Evolutionary conservation across 2,113 vertebrate species (phyloP), one percentile per base, ranked within the genome.

Genomic region (Rallus limicola): DNA sequence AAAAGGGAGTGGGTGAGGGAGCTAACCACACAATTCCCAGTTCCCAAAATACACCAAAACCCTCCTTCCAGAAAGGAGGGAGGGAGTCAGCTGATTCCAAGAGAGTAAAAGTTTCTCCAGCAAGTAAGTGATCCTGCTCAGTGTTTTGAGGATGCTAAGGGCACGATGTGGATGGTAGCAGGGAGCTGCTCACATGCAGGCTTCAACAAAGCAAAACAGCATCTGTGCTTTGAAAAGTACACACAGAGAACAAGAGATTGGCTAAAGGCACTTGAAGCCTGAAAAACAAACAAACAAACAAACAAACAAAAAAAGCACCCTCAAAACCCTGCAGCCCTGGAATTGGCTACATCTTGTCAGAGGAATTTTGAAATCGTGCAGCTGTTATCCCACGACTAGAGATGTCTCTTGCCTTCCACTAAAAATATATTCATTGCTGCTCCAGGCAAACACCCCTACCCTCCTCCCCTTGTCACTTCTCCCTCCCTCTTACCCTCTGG

Each of bases 381-480:
- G 96, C 96, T 97, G 97, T 88, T 97, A 94, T 97, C 97, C 97
- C 96, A 97, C 92, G 93, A 95, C 96, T 96, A 89, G 93, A 97
- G 91, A 95, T 94, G 93, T 93, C 93, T 87, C 80, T 86, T 95
- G 69, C 80, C 52, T 94, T 89, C 77, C 85, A 80, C 96, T 96
- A 97, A 96, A 96, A 96, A 96, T 95, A 96, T 4, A 90, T 69
- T 81, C 70, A 82, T 77, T 80, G n/a, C 60, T 81, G 85, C 94
- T 91, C 71, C 82, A 83, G 83, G 93, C 88, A 92, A 96, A 80
- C 82, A 83, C 75, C 29, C 64, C 48, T 15, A 53, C 48, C 23
- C 48, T 21, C 17, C 42, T 77, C 75, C 33, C 64, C 44, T 15
- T 20, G 10, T 21, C 3, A 5, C 23, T 79, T 72, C 82, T 82